A percentile compares a stretch with the other conserved stretches of the same genome.
phyloP scores from a whole-genome alignment of 35 echinoderm and acorn worm genomes.

The Anneissia japonica region DNA sequence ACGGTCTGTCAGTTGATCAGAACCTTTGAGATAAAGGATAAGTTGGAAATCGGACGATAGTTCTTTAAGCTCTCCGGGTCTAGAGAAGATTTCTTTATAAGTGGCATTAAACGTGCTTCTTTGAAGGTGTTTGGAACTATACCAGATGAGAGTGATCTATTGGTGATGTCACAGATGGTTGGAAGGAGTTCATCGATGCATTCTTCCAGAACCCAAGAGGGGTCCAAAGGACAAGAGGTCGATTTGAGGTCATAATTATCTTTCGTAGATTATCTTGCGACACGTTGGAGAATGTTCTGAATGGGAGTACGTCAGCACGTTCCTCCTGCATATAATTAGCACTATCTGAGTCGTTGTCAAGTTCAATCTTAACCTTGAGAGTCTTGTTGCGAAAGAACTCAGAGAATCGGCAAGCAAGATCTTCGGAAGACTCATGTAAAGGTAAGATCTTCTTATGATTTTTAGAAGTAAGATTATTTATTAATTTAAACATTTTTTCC shows the following conservation, averaged over 20 bases:
- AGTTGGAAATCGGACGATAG: conserved; percentile 2
- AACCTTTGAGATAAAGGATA: not conserved
- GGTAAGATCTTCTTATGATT: not conserved
- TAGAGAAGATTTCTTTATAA: not conserved
- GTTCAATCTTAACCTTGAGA: conserved; percentile 8
- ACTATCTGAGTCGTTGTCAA: not conserved
- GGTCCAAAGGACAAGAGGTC: not conserved
- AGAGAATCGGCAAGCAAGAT: conserved; percentile 7
- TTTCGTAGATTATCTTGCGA: conserved; percentile 2
- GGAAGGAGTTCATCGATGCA: conserved; percentile 4
- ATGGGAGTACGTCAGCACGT: not conserved
- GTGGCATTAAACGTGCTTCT: not conserved
- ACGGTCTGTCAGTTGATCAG: no score
- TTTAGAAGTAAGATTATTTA: conserved; percentile 2
- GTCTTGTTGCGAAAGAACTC: conserved; percentile 20
- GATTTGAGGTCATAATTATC: conserved; percentile 3
- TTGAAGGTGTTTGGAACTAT: not conserved
- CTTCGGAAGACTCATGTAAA: not conserved
- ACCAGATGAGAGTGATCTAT: not conserved
- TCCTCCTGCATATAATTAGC: not conserved
- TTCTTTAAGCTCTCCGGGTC: not conserved
- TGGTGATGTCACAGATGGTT: not conserved
- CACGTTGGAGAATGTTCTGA: not conserved
- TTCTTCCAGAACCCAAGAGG: not conserved
- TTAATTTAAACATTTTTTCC: not conserved